Base-by-base conservation (phyloP, 2,113 vertebrate species). In the Percopsis transmontana region DNA sequence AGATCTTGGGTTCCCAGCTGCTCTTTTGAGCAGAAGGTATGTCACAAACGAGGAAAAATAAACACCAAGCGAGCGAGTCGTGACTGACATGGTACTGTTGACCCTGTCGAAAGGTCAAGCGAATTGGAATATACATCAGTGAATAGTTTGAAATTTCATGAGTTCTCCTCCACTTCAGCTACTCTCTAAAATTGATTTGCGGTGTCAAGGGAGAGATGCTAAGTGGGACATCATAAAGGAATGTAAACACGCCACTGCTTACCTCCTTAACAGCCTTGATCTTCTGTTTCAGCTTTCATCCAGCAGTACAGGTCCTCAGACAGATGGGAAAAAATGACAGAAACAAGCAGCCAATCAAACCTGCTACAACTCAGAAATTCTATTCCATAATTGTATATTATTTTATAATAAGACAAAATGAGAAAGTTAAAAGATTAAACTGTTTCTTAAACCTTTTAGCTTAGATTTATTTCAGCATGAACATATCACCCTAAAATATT, bases 161-260 rank as follows among this genome's bases (percentile, higher is more conserved):
- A 71, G 57, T 70, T 71, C 70, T 61, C 82, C 70, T 38, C 81
- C 83, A 85, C 77, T 80, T 87, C 74, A 87, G 85, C 71, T 78
- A 48, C 7, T 62, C 55, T 62, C 60, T 69, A 55, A 86, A 83
- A 82, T 81, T 86, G 84, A 90, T 78, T 82, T 74, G 77, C 62
- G 73, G 68, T 78, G 86, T 87, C 74, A 83, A 77, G 82, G 73
- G 87, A 73, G 65, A 88, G 72, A 81, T 71, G 85, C 85, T 82
- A 77, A 91, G 86, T 82, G 81, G 78, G 75, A 85, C 88, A 85
- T 87, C 84, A 87, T 41, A 67, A 33, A 86, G 87, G 85, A 91
- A 92, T 90, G 89, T 91, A 90, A 92, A 89, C 89, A 89, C 56
- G 60, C 52, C 72, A 45, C 53, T 52, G 54, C 53, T 68, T 19